phyloP scores from a whole-genome alignment of 2,797 vertebrate species.

The Falco peregrinus region DNA sequence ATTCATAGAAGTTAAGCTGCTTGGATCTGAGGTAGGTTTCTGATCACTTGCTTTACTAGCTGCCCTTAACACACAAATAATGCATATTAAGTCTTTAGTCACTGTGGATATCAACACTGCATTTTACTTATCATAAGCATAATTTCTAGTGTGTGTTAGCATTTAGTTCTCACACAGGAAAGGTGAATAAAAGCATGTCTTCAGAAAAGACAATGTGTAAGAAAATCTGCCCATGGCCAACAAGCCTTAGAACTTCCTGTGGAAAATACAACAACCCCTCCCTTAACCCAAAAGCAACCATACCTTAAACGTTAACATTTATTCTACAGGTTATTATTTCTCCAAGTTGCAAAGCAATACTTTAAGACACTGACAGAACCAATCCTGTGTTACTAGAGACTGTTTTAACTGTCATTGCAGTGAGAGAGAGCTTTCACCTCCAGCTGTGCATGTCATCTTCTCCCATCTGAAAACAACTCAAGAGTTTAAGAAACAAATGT shows the following conservation, averaged over 20 bases:
- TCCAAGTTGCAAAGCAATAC: neutral
- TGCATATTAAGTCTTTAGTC: neutral
- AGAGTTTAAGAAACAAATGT: constrained; percentile 1
- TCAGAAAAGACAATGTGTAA: neutral
- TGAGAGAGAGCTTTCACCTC: neutral
- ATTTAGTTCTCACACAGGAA: neutral
- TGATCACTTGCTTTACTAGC: neutral
- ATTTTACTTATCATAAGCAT: neutral
- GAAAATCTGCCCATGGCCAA: neutral
- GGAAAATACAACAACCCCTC: neutral
- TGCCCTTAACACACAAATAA: neutral
- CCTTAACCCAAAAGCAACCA: neutral
- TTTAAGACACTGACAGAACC: neutral
- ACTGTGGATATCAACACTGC: neutral
- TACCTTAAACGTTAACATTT: neutral
- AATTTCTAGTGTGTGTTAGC: neutral
- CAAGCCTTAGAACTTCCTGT: neutral
- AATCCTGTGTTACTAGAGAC: neutral
- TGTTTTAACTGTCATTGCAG: neutral
- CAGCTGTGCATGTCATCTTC: neutral
- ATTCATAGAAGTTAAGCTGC: neutral
- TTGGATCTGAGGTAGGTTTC: neutral
- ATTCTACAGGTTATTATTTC: neutral
- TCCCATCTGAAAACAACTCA: neutral
- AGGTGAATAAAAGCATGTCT: neutral